Evolutionary conservation across 2,888 invertebrate species (phyloP), one percentile per base, ranked within the genome.

Genomic region (Ditula angustiorana): DNA sequence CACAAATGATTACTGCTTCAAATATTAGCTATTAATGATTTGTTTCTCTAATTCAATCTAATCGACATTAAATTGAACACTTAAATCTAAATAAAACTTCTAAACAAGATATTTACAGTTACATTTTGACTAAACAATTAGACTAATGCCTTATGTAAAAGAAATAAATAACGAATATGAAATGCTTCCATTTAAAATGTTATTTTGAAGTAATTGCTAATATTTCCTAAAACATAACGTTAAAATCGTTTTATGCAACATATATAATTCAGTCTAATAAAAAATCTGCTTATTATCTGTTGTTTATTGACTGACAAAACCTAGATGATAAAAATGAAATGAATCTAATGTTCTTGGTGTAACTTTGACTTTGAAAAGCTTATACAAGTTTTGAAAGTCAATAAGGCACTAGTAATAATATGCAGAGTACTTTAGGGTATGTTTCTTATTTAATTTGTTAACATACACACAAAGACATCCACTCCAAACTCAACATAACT

Each of bases 111-210:
- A 92, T 92, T 90, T 92, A 92, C 92, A 92, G 77, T 85, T 83
- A 87, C 81, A 87, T 87, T 88, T 87, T 86, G 88, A 89, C 89
- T 90, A 90, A 90, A 88, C 85, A 88, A 88, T 88, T 90, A 90
- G 79, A 86, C 88, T 90, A 90, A 87, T 84, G 83, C 85, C 86
- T 88, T 87, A 89, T 82, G 78, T 83, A 87, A 83, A 89, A 87
- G 83, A 87, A 91, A 91, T 91, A 92, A 92, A 91, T 91, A 91
- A 91, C 90, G 87, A 90, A 88, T 89, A 91, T 90, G 90, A 91
- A 92, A 92, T 92, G 89, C 90, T 90, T 83, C 57, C 76, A 86
- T 86, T 87, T 81, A 88, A 89, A 87, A 86, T 86, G 85, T 86
- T 80, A 80, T 87, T 70, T 86, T 77, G 78, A 86, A 87, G 82